phyloP scores from a whole-genome alignment of 2,113 vertebrate species.

The Thymallus thymallus region DNA sequence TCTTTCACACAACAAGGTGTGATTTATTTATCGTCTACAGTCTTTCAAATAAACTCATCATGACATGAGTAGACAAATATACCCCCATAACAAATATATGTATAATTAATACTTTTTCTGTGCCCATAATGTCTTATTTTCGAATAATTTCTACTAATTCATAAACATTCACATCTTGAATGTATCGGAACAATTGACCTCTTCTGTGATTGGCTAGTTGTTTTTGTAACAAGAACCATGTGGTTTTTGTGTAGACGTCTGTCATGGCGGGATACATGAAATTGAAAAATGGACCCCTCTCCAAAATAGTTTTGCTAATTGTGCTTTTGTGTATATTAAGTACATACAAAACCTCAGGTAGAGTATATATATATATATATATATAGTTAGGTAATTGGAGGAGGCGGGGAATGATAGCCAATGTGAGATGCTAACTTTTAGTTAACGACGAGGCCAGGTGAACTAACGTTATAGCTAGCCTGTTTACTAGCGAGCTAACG shows the following conservation, averaged over 20 bases:
- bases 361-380: slow-evolving; percentile 15
- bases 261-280: slow-evolving; percentile 90
- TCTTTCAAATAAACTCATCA: too few species aligned
- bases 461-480: background rate
- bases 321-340: slow-evolving; percentile 38
- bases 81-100: too few species aligned
- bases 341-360: slow-evolving; percentile 58
- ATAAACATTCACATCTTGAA: too few species aligned
- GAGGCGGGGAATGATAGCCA: too few species aligned
- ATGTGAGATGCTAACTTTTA: background rate
- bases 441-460: background rate
- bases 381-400: background rate
- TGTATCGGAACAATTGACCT: background rate
- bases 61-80: too few species aligned
- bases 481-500: too few species aligned
- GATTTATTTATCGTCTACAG: too few species aligned
- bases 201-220: slow-evolving; percentile 45
- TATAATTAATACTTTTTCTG: too few species aligned
- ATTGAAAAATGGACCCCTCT: slow-evolving; percentile 34
- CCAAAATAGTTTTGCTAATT: slow-evolving; percentile 3
- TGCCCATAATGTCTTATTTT: too few species aligned
- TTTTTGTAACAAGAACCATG: background rate
- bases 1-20: too few species aligned
- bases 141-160: too few species aligned
- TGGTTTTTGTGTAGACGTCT: background rate